phyloP scores from a whole-genome alignment of 2,797 vertebrate species.

The Chrosomus eos region DNA sequence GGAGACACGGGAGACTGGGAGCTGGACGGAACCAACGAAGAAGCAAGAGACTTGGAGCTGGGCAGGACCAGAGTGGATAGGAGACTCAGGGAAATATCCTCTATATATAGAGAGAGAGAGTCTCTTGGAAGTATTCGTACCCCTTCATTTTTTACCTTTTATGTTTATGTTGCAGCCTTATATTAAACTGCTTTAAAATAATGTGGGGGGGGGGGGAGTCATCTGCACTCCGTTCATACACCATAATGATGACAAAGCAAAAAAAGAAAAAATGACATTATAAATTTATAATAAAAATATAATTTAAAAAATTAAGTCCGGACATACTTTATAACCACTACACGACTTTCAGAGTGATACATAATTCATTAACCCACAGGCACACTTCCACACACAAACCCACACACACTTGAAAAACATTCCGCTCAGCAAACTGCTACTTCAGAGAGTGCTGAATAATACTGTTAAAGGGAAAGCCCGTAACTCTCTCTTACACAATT shows the following conservation, averaged over 20 bases:
- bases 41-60: background rate
- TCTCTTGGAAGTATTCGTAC: background rate
- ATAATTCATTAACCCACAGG: constrained; percentile 35
- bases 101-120: background rate
- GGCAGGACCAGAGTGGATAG: background rate
- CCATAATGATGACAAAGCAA: background rate
- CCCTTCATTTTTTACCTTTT: background rate
- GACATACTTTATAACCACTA: constrained; percentile 17
- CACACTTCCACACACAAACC: constrained; percentile 36
- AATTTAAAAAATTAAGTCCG: background rate
- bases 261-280: too few species aligned
- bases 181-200: background rate
- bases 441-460: constrained; percentile 56
- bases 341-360: constrained; percentile 14
- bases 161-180: background rate
- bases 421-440: constrained; percentile 32
- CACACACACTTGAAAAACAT: constrained; percentile 34
- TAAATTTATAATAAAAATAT: too few species aligned
- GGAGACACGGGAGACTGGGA: background rate
- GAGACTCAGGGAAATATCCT: background rate
- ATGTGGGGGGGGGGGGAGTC: background rate
- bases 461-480: constrained; percentile 18
- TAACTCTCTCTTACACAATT: constrained; percentile 11
- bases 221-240: background rate
- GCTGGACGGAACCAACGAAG: background rate